Evolutionary conservation across 2,888 invertebrate genomes (phyloP), one percentile per base, ranked within the genome.

Genomic region (Carcina quercana): DNA sequence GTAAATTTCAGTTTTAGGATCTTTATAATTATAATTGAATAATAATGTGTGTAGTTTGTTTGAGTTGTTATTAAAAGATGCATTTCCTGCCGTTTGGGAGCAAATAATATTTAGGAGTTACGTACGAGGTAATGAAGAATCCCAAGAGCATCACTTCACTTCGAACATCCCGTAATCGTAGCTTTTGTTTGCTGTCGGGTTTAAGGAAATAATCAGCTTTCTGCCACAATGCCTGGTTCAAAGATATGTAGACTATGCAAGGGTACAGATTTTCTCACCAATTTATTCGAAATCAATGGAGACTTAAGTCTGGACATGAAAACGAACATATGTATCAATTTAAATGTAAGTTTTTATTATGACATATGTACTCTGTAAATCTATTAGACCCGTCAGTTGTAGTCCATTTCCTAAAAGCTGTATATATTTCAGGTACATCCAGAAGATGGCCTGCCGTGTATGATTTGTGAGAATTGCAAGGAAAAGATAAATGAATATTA

Each of bases 391-490:
- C n/a, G n/a, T n/a, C n/a, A n/a, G n/a, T n/a, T n/a, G n/a, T n/a
- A 20, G 13, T n/a, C 11, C 11, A 24, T 11, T 24, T 3, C 6
- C 24, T 11, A 3, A 10, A 24, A 24, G 11, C 11, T 10, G 11
- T 14, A 7, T 15, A 19, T 27, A 15, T 48, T 43, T 22, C 36
- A 56, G 56, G 32, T 53, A 13, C 5, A n/a, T 7, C 19, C 20
- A 26, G 44, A 38, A 13, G 58, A 59, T 28, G 47, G 50, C 53
- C 58, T 12, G 19, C 30, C 15, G n/a, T n/a, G n/a, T n/a, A 28
- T 39, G 4, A 53, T 62, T 25, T 62, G 62, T 31, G 34, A 35
- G 20, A 13, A 24, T 12, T 63, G 65, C 38, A 49, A 52, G 27
- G 36, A 32, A n/a, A 50, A 41, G 32, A 37, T 65, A 3, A 37